phyloP scores from a whole-genome alignment of 2,797 vertebrate species.

The Pyrocephalus nanus region DNA sequence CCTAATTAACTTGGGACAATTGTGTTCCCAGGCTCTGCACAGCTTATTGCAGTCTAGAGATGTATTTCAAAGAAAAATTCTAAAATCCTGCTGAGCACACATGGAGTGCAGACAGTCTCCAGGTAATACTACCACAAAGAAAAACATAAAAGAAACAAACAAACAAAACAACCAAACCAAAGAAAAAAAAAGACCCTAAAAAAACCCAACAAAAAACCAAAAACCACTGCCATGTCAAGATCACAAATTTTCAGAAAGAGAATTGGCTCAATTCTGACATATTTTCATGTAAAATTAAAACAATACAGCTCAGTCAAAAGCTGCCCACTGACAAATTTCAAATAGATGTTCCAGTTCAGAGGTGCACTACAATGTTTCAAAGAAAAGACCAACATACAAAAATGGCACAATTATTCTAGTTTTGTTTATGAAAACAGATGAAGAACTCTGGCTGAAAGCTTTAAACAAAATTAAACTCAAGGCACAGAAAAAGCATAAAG shows the following conservation, averaged over 20 bases:
- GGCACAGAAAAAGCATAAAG: not conserved
- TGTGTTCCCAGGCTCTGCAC: not conserved
- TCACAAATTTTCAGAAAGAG: not conserved
- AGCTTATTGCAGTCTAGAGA: not conserved
- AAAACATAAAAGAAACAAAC: too few relatives aligned
- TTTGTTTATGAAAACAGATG: not conserved
- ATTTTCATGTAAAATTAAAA: slow-evolving; percentile 10
- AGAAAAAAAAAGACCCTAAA: too few relatives aligned
- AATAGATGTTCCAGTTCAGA: not conserved
- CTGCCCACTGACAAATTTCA: not conserved
- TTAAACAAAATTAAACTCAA: slow-evolving; percentile 6
- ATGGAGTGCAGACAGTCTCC: not conserved
- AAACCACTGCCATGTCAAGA: not conserved
- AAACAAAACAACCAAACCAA: too few relatives aligned
- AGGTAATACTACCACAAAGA: not conserved
- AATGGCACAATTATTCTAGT: not conserved
- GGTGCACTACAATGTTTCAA: not conserved
- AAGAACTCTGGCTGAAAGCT: not conserved
- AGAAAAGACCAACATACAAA: not conserved
- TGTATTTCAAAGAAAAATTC: not conserved
- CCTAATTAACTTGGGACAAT: not conserved
- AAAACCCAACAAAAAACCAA: not conserved
- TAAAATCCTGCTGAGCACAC: not conserved
- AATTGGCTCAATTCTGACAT: not conserved
- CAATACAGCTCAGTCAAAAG: not conserved